Evolutionary conservation across 2,113 vertebrate species (phyloP).

Genomic region (Tragelaphus scriptus): DNA sequence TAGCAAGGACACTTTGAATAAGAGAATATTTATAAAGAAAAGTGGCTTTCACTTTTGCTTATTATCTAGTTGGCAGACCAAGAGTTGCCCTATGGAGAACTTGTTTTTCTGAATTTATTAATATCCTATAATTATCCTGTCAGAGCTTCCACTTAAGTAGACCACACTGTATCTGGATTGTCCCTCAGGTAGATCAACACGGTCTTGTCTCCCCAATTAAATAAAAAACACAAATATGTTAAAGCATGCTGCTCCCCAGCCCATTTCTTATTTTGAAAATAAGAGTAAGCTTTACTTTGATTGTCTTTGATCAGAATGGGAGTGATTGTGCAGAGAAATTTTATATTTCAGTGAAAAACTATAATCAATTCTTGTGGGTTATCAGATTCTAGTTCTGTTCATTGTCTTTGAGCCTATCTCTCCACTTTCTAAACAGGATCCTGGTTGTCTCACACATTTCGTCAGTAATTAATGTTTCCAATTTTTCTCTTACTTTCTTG

Average conservation of each 20-base stretch:
- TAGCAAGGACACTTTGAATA: not conserved
- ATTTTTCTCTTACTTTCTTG: not conserved
- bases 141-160: not conserved
- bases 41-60: not conserved
- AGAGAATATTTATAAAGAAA: slow-evolving; percentile 13
- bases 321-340: not conserved
- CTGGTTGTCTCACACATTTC: not conserved
- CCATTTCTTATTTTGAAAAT: not conserved
- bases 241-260: not conserved
- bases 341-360: not conserved
- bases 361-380: not conserved
- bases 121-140: slow-evolving; percentile 31
- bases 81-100: not conserved
- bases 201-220: not conserved
- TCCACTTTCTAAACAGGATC: not conserved
- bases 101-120: not conserved
- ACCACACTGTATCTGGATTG: not conserved
- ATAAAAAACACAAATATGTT: not conserved
- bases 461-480: not conserved
- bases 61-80: not conserved
- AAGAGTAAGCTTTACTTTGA: not conserved
- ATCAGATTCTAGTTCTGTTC: not conserved
- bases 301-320: not conserved
- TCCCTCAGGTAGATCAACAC: not conserved
- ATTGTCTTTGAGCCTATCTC: not conserved